Percentiles rank a stretch among this genome's conserved stretches.
These are phyloP conservation scores for Asarcornis scutulata DNA, from an alignment of 2,113 vertebrate species.

Conservation along the genomic window DNA sequence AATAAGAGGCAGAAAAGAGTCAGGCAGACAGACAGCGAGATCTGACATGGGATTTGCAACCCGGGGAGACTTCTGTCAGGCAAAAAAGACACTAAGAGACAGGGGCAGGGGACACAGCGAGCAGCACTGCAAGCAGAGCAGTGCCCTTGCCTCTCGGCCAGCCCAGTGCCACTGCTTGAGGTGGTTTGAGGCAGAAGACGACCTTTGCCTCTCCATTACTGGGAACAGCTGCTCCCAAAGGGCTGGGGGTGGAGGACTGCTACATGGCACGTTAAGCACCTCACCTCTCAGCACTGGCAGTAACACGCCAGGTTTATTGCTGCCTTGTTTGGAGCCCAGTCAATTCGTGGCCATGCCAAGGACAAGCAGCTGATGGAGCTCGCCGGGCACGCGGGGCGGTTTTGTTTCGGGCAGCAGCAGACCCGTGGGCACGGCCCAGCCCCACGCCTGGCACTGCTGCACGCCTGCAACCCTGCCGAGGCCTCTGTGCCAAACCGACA, in stretches of 20 bases:
- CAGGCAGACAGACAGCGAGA: neutral
- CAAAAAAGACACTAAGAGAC: neutral
- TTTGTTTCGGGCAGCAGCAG: neutral
- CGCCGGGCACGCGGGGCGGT: neutral
- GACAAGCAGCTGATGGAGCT: neutral
- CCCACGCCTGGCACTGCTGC: neutral
- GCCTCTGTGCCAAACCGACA: neutral
- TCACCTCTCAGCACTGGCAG: neutral
- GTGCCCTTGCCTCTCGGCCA: neutral
- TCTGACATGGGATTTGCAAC: neutral
- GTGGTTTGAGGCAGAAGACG: neutral
- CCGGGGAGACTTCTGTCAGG: neutral
- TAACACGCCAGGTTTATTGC: neutral
- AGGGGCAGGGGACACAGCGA: neutral
- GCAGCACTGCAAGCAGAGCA: fast-evolving
- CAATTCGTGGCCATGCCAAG: neutral
- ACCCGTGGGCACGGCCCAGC: neutral
- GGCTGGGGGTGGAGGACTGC: neutral
- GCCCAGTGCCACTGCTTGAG: neutral
- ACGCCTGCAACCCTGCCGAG: neutral
- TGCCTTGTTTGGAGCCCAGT: neutral
- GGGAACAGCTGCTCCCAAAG: neutral
- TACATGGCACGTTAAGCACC: neutral
- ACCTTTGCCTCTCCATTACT: neutral
- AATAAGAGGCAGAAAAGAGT: neutral